Evolutionary conservation across 2,888 invertebrate species (phyloP).

Genomic region (Cylindroiulus punctatus): DNA sequence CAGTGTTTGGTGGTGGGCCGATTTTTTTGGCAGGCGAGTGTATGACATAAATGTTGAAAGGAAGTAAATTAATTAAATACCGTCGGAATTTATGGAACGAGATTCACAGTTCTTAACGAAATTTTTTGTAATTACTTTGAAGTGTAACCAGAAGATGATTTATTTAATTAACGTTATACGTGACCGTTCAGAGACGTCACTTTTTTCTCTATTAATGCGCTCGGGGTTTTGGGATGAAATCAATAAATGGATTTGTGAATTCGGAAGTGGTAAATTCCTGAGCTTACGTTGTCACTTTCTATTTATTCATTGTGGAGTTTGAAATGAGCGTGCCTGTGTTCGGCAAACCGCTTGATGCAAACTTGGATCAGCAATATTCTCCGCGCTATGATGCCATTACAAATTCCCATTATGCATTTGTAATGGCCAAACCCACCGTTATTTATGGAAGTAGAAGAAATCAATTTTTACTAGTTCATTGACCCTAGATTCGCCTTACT

Average conservation of each 20-base stretch:
- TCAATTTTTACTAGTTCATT: slow-evolving; percentile 46
- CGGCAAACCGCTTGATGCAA: neutral
- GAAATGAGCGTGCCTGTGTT: slow-evolving; percentile 31
- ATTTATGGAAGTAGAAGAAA: slow-evolving; percentile 43
- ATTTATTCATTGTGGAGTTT: slow-evolving; percentile 14
- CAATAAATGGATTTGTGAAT: slow-evolving; percentile 18
- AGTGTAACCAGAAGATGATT: neutral
- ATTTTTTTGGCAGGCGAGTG: neutral
- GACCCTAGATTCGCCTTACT: slow-evolving; percentile 24
- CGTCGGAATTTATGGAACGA: neutral
- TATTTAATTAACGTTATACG: neutral
- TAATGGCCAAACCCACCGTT: slow-evolving; percentile 24
- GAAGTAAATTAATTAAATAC: neutral
- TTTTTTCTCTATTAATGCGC: neutral
- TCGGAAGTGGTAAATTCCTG: slow-evolving; percentile 41
- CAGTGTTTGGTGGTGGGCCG: no score
- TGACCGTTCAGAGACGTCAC: neutral
- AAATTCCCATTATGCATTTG: slow-evolving; percentile 41
- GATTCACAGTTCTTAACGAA: neutral
- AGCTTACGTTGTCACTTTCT: slow-evolving; percentile 41
- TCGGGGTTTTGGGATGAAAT: neutral
- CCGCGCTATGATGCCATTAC: slow-evolving; percentile 13
- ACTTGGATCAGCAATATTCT: neutral
- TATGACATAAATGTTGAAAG: neutral
- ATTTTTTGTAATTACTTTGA: neutral